Evolutionary conservation across 2,888 invertebrate genomes (phyloP).

Genomic region (Sarcophaga carnaria): DNA sequence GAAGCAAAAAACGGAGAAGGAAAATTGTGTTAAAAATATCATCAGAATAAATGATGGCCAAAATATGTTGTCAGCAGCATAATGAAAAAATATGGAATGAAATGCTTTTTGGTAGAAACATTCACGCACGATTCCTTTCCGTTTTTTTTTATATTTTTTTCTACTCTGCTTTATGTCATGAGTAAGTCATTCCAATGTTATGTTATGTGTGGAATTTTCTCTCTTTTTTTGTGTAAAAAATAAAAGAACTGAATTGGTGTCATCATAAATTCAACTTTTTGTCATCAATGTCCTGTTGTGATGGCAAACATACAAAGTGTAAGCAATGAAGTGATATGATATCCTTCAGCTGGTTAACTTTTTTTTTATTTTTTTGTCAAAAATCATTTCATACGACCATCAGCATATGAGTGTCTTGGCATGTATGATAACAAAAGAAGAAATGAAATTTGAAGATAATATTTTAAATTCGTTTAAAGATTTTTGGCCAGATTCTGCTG

Average conservation of each 20-base stretch:
- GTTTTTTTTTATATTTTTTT: background rate
- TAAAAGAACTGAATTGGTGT: conserved; percentile 15
- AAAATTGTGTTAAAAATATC: background rate
- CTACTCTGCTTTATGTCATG: background rate
- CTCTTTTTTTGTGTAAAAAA: background rate
- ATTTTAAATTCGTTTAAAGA: no score
- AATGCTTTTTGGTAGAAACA: conserved; percentile 21
- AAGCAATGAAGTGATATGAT: no score
- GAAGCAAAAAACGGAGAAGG: background rate
- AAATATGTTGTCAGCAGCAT: conserved; percentile 1
- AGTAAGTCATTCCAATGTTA: background rate
- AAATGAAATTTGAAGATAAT: no score
- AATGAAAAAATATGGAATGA: background rate
- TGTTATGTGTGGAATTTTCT: background rate
- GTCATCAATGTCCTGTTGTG: no score
- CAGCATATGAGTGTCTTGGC: no score
- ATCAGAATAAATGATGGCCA: conserved; percentile 20
- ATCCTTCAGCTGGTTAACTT: no score
- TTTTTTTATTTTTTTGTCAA: no score
- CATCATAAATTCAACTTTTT: conserved; percentile 38
- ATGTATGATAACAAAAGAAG: no score
- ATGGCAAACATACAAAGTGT: no score
- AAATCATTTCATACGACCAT: no score
- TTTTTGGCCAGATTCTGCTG: no score
- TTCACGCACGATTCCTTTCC: background rate